Base-by-base conservation (phyloP, 2,888 invertebrate genomes). In the Oeneis ivallda region DNA sequence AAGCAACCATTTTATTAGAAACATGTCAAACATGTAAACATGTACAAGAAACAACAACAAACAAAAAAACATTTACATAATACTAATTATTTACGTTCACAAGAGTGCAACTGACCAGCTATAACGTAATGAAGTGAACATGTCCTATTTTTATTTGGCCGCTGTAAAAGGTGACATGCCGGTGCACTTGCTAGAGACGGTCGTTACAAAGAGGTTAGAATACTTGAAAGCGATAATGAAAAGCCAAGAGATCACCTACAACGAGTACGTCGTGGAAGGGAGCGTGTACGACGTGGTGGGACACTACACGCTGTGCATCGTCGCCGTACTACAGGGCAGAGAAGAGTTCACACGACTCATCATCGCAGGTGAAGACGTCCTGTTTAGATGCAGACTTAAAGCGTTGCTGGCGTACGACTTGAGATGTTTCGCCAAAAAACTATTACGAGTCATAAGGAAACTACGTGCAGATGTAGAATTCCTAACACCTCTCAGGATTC, bases 81-180 rank as follows among this genome's bases (percentile, higher is more conserved):
- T n/a, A n/a, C n/a, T n/a, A n/a, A 10, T 39, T 9, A 39, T 39
- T 39, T 39, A 26, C 26, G 5, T 26, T 26, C 26, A 26, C 26
- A 4, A 26, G 2, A 26, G 26, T 26, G 26, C 5, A 37, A 4
- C 45, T 45, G 45, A n/a, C 15, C 1, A 2, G 9, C 2, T 2
- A 5, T 7, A 37, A 4, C 17, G 47, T 3, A 17, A 17, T 15
- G 47, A 47, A 17, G 13, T 37, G 4, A 53, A 61, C 32, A 91
- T 89, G 90, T 88, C 88, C n/a, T 93, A 93, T 81, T 94, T 94
- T 78, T 94, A 94, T 78, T 84, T 94, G 71, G 84, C 85, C 65
- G 91, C 93, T 49, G 93, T 93, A 1, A 89, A 89, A 81, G 94
- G 94, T 47, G 80, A 92, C 64, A 82, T 93, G 70, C 88, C 91